Evolutionary conservation across 1,140 invertebrate species (phyloP), one percentile per base, ranked within the genome.

Genomic region (Drosophila kanapiae): DNA sequence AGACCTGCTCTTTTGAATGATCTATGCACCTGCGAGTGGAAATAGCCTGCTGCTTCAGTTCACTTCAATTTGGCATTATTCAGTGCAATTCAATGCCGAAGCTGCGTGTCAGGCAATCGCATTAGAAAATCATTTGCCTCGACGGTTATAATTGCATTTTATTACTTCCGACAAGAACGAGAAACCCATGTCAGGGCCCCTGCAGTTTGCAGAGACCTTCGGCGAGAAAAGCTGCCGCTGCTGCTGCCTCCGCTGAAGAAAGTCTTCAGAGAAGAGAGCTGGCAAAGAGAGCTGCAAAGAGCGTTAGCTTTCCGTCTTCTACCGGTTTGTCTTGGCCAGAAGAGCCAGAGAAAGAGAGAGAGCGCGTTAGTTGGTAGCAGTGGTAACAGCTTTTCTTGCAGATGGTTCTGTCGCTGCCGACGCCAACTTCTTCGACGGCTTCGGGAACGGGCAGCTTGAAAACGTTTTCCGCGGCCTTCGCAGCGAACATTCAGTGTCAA

Each of bases 381-480:
- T 85, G 75, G 82, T 79, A 31, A 59, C 48, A 61, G 67, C 60
- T 70, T 74, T 45, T 58, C 53, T 43, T 57, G 72, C 64, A 56
- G 53, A 56, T 27, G 35, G 53, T 54, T 35, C 43, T 61, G 75
- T 48, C 49, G 23, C 43, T 49, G 63, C 47, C 62, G 42, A 38
- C 47, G 63, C 29, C 29, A 18, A 31, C 70, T 58, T 18, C 69
- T 79, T 42, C 37, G 49, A 42, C 33, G 64, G 69, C 70, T 58
- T 18, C 69, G 72, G 38, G 31, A 42, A 42, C 33, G 64, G 69
- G 62, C 82, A 84, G 79, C 85, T 86, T 88, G 84, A 90, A 88
- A 81, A 88, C 75, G 81, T 83, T 88, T 87, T 87, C 84, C 84
- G 84, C 80, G 84, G 84, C 84, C 84, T 87, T 87, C 84, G 84